Evolutionary conservation across 2,797 vertebrate genomes (phyloP).

Genomic region (Scleropages formosus): DNA sequence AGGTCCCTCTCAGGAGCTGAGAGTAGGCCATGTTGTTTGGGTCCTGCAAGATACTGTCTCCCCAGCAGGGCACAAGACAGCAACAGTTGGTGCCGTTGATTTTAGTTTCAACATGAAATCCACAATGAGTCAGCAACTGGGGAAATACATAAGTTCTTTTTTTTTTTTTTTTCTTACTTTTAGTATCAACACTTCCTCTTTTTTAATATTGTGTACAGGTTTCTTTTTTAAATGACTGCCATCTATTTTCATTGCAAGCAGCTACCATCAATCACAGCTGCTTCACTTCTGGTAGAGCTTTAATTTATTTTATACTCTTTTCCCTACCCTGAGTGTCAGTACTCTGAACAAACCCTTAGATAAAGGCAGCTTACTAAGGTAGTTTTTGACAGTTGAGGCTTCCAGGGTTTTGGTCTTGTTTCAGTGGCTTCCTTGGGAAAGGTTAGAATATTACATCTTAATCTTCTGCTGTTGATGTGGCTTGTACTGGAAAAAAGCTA

Average conservation of each 20-base stretch:
- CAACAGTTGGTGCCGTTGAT: constrained; percentile 31
- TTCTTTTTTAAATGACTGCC: too few relatives aligned
- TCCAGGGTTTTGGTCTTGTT: background rate
- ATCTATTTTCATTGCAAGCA: too few relatives aligned
- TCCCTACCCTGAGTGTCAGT: too few relatives aligned
- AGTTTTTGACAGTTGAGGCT: background rate
- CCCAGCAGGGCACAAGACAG: constrained; percentile 44
- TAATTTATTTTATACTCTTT: too few relatives aligned
- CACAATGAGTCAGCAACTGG: constrained; percentile 46
- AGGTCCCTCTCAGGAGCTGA: background rate
- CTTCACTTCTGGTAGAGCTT: too few relatives aligned
- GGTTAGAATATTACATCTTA: constrained; percentile 27
- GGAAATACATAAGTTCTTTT: constrained; percentile 7
- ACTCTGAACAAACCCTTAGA: too few relatives aligned
- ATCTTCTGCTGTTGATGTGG: constrained; percentile 8
- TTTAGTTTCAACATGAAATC: constrained; percentile 52
- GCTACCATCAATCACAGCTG: too few relatives aligned
- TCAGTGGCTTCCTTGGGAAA: constrained; percentile 6
- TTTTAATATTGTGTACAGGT: background rate
- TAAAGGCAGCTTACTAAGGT: too few relatives aligned
- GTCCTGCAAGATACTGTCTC: constrained; percentile 37
- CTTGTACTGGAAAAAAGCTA: background rate
- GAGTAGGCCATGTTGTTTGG: too few relatives aligned
- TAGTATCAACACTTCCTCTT: constrained; percentile 14
- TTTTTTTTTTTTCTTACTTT: background rate